Conservation (phyloP, 1,140 invertebrate genomes). For the Dryas iulia region DNA sequence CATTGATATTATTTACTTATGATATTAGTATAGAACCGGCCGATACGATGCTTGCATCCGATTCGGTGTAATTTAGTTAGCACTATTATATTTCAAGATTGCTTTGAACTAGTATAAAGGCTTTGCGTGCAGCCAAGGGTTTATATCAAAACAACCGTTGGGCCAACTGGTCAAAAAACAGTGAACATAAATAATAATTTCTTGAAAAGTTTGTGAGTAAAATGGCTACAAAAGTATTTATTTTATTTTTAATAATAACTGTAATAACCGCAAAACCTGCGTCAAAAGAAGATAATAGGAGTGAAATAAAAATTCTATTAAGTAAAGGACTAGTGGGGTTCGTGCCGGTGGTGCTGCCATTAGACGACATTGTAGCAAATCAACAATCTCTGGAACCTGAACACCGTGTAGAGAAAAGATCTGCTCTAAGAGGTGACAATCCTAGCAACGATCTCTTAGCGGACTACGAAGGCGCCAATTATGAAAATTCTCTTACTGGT, state of each 20-base stretch:
- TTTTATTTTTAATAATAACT: conserved; percentile 46
- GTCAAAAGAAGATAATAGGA: conserved; percentile 42
- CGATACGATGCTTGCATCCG: conserved; percentile 46
- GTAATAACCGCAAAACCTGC: conserved; percentile 39
- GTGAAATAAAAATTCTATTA: conserved; percentile 36
- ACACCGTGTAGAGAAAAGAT: conserved; percentile 58
- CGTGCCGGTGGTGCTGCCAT: conserved; percentile 45
- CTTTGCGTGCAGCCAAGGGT: conserved; percentile 31
- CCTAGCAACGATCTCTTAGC: conserved; percentile 53
- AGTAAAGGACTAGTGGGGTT: conserved; percentile 46
- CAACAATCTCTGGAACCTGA: conserved; percentile 28
- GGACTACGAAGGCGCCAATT: conserved; percentile 46
- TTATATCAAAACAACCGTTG: conserved; percentile 34
- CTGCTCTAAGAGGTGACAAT: conserved; percentile 49
- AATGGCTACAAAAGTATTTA: conserved; percentile 51
- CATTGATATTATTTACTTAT: conserved; percentile 63
- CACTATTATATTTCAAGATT: conserved; percentile 49
- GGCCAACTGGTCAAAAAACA: conserved; percentile 24
- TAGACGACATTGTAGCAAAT: conserved; percentile 36
- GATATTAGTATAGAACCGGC: conserved; percentile 42
- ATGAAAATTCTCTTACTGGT: conserved; percentile 45
- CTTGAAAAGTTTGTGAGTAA: conserved; percentile 32
- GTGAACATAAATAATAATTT: not conserved
- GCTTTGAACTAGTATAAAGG: conserved; percentile 51
- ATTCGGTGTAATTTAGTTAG: conserved; percentile 61